Conservation (phyloP, 2,888 invertebrate genomes). For the Eupithecia insigniata region DNA sequence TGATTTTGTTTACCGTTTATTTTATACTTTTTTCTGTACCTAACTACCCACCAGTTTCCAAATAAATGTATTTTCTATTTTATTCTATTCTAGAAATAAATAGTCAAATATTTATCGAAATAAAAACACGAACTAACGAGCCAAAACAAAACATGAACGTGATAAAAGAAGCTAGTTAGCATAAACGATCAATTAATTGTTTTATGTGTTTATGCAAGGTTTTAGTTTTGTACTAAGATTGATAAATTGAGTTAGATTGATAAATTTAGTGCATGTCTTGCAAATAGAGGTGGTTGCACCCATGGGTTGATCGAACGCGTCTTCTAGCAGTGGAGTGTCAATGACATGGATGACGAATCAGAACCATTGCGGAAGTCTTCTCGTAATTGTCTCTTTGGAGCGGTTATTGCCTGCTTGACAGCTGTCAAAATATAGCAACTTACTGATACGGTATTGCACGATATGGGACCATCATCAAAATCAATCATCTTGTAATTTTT, state of each 20-base stretch:
- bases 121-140: neutral
- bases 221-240: neutral
- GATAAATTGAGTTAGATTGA: constrained; percentile 2
- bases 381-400: constrained; percentile 18
- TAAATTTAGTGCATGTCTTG: constrained; percentile 12
- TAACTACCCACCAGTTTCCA: too few relatives aligned
- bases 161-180: neutral
- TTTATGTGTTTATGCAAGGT: neutral
- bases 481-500: neutral
- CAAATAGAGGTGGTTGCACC: constrained; percentile 71
- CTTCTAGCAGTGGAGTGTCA: constrained; percentile 58
- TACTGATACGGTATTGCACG: neutral
- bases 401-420: constrained; percentile 6
- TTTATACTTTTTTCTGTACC: too few relatives aligned
- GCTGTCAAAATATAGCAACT: constrained; percentile 5
- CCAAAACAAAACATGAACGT: too few relatives aligned
- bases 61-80: too few relatives aligned
- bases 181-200: neutral
- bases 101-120: neutral
- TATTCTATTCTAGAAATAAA: too few relatives aligned
- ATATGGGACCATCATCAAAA: neutral
- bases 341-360: constrained; percentile 80
- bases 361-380: constrained; percentile 6
- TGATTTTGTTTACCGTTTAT: too few relatives aligned
- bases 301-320: constrained; percentile 70